phyloP scores from a whole-genome alignment of 2,888 invertebrate species.

The Odiellus spinosus region DNA sequence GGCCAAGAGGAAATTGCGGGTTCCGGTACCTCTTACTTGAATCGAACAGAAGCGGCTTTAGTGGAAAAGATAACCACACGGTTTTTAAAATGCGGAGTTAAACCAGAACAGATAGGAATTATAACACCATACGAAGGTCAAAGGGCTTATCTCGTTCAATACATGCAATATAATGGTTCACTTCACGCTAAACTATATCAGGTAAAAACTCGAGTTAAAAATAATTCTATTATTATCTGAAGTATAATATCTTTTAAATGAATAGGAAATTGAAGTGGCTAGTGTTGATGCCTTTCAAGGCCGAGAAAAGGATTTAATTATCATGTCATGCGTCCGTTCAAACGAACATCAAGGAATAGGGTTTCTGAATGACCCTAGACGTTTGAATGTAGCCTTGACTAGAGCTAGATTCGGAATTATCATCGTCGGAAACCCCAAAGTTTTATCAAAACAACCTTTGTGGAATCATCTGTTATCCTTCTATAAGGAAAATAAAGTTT shows the following conservation, averaged over 20 bases:
- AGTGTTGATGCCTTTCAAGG: constrained; percentile 99
- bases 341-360: constrained; percentile 99
- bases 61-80: constrained; percentile 95
- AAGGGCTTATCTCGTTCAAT: constrained; percentile 85
- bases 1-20: constrained; percentile 98
- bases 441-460: constrained; percentile 89
- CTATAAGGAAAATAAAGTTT: constrained; percentile 89
- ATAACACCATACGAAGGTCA: constrained; percentile 99
- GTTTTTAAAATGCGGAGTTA: constrained; percentile 82
- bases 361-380: constrained; percentile 91
- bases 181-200: constrained; percentile 84
- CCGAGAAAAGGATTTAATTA: constrained; percentile 95
- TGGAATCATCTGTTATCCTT: constrained; percentile 97
- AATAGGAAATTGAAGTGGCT: constrained; percentile 95
- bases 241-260: constrained; percentile 1
- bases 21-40: constrained; percentile 94
- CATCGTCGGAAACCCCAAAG: constrained; percentile 97
- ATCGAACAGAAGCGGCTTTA: constrained; percentile 94
- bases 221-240: not conserved
- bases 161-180: constrained; percentile 97
- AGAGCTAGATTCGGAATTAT: constrained; percentile 87
- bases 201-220: constrained; percentile 24
- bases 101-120: constrained; percentile 95
- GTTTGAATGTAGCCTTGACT: constrained; percentile 93
- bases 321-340: constrained; percentile 96